Percentiles rank a stretch among this genome's conserved stretches.
These are phyloP conservation scores for Xenopus petersii DNA, from an alignment of 2,797 vertebrate species.

Conservation along the genomic window DNA sequence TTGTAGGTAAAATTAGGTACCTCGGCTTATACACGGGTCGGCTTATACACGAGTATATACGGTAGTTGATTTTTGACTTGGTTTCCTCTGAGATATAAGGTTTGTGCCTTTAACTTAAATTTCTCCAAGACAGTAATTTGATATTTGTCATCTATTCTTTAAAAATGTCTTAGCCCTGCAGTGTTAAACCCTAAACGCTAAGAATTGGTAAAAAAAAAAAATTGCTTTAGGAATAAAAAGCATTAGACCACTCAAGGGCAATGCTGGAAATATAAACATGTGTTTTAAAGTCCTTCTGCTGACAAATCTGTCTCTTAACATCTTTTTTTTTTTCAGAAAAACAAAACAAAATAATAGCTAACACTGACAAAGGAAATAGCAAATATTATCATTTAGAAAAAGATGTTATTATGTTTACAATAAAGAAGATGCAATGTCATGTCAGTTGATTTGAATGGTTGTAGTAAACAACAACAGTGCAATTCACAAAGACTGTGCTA, in stretches of 20 bases:
- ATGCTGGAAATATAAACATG: conserved; percentile 44
- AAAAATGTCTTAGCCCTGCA: conserved; percentile 49
- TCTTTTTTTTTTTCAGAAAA: conserved; percentile 41
- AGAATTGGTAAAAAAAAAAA: conserved; percentile 32
- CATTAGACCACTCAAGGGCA: conserved; percentile 39
- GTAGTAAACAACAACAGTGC: conserved; percentile 9
- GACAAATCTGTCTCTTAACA: conserved; percentile 45
- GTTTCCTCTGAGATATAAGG: conserved; percentile 53
- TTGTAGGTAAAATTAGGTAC: no score
- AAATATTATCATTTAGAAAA: conserved; percentile 44
- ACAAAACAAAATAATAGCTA: conserved; percentile 42
- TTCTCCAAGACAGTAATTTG: conserved; percentile 53
- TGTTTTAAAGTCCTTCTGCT: conserved; percentile 42
- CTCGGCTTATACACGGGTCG: no score
- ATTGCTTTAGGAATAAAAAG: conserved; percentile 40
- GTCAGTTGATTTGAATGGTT: conserved; percentile 36
- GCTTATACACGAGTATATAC: no score
- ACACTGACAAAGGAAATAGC: conserved; percentile 42
- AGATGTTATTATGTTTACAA: conserved; percentile 35
- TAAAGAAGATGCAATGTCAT: conserved; percentile 32
- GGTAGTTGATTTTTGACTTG: no score
- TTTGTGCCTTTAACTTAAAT: conserved; percentile 58
- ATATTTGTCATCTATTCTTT: conserved; percentile 59
- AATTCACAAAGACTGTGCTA: conserved; percentile 3
- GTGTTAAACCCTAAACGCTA: conserved; percentile 48